Evolutionary conservation across 2,888 invertebrate genomes (phyloP), one percentile per base, ranked within the genome.

Genomic region (Lottia gigantea): DNA sequence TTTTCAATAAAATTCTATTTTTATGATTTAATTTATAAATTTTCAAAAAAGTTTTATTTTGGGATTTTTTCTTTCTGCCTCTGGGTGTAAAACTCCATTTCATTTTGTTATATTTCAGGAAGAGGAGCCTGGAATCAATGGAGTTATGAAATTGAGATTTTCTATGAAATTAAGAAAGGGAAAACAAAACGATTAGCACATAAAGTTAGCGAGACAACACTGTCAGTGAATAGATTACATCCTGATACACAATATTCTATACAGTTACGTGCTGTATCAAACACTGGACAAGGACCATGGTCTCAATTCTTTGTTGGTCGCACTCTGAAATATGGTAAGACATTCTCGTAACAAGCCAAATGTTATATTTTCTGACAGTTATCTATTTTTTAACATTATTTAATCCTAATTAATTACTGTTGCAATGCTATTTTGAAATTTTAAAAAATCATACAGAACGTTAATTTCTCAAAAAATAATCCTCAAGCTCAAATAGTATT

Each of bases 221-320:
- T 78, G 85, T 79, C 73, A 7, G 71, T 83, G 2, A 62, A 76
- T 16, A 76, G 77, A 67, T 79, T 86, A n/a, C 90, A 91, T 77
- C 93, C 94, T 80, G 92, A 93, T 79, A 93, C 93, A 11, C 92
- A 92, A 76, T 96, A 96, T 84, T 90, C 92, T 16, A 92, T 96
- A 62, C 93, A 93, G 88, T 94, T 95, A 0, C 92, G 94, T 4
- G 95, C 95, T 1, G 93, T 93, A 71, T 94, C 94, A 0, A 90
- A 90, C 70, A 92, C 92, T 0, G 95, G 94, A 1, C 91, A 84
- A 63, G 95, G 95, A 25, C 95, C 95, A 0, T 95, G 94, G 89
- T 88, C 88, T 92, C 93, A 93, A 0, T 91, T 92, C 11, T 95
- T 95, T 83, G 89, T 91, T 19, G 94, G 94, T 0, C 91, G 91